Evolutionary conservation across 2,888 invertebrate species (phyloP), one percentile per base, ranked within the genome.

Genomic region (Bellardia bayeri): DNA sequence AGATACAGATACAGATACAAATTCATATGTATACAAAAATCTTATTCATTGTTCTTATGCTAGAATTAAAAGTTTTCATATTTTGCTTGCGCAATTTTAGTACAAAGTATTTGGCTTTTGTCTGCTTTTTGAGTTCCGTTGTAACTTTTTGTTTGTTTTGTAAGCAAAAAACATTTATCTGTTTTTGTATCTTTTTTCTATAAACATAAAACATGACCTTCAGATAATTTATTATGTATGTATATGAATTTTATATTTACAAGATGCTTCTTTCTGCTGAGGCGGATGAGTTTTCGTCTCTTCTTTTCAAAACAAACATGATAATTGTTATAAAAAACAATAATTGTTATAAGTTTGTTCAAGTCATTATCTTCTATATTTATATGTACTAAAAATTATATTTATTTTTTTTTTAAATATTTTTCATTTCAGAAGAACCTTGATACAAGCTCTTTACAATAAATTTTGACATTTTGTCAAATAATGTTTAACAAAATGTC

Each of bases 91-190:
- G 69, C 85, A 85, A 85, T 76, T 75, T 63, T 13, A 45, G 33
- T 63, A 37, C 11, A 71, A 71, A 69, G 45, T 63, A 63, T 54
- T 23, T 61, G 71, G 45, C 23, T 80, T 75, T 45, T 85, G 63
- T 75, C 13, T 85, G 45, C 68, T 63, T 56, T 69, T 76, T 45
- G 23, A 85, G 85, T 85, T 85, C 69, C 69, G 75, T 71, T 85
- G 85, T 81, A 85, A 81, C 56, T 37, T 80, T 75, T 69, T 68
- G 68, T 80, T 74, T 85, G 54, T 68, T 80, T 75, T 78, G 66
- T 51, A 58, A 78, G 56, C n/a, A 63, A 51, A 51, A 63, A 45
- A 69, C 33, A 68, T 68, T 75, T 64, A n/a, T 49, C 40, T 45
- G 8, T 61, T 75, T 61, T 23, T 74, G n/a, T 54, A 71, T 72